Base-by-base conservation (phyloP, 2,888 invertebrate species). In the Psylliodes chrysocephalus region DNA sequence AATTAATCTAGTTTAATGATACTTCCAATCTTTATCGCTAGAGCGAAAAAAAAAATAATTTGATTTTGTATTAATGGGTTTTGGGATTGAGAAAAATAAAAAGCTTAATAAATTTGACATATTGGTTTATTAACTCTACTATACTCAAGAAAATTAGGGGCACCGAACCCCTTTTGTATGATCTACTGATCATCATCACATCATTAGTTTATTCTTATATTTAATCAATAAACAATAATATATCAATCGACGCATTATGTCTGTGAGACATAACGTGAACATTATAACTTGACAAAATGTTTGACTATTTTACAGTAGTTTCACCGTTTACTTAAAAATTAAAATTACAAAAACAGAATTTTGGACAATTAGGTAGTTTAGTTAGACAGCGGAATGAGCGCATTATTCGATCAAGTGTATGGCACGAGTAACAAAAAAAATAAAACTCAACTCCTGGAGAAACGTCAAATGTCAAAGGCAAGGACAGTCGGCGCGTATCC, bases 91-190 rank as follows among this genome's bases (percentile, higher is more conserved):
- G 4, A 35, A 35, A 35, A 4, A 35, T 14, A n/a, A n/a, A n/a
- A n/a, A n/a, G n/a, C 4, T 35, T 35, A n/a, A 6, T 64, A 60
- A 64, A 64, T 86, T 82, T 84, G 85, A 89, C 88, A 88, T 88
- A 88, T 88, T 88, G 87, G 87, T 88, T 88, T 88, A 88, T 88
- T 88, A 88, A 87, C 88, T 88, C 88, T 88, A 88, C 87, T 88
- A 88, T 89, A 88, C 88, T 89, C 88, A 88, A 59, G 88, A 88
- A 88, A 83, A 81, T 81, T 79, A 77, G 80, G 76, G 80, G 78
- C 79, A 75, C 74, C 73, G 78, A 79, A 77, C 79, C 81, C 77
- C 79, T 79, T 77, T 82, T 81, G 79, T 79, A 87, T 87, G 88
- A 88, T 88, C 88, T 78, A 86, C 85, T 85, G 88, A 88, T 87